Evolutionary conservation across 2,888 invertebrate species (phyloP).

Genomic region (Dione vanillae): DNA sequence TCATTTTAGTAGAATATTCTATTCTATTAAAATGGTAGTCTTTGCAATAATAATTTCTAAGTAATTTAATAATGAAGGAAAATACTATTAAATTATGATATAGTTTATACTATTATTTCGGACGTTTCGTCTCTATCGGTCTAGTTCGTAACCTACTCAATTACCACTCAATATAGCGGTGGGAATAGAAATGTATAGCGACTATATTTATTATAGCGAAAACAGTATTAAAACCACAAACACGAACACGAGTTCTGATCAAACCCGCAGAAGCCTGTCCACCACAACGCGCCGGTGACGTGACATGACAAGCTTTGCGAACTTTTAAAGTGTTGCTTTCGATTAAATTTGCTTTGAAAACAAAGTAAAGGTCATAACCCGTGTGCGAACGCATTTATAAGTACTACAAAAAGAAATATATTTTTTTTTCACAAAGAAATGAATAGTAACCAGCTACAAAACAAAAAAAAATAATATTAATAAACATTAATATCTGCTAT

Average conservation of each 20-base stretch:
- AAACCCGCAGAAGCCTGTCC: slow-evolving; percentile 25
- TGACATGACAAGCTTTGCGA: slow-evolving; percentile 38
- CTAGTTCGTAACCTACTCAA: no score
- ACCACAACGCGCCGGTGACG: slow-evolving; percentile 34
- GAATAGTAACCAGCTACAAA: no score
- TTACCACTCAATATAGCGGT: no score
- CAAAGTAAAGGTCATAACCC: not conserved
- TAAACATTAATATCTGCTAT: no score
- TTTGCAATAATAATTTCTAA: slow-evolving; percentile 4
- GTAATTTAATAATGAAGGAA: not conserved
- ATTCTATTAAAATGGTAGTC: slow-evolving; percentile 20
- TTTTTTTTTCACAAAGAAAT: no score
- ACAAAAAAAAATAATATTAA: no score
- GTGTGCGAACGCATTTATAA: not conserved
- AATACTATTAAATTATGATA: no score
- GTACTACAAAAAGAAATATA: no score
- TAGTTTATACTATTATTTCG: no score
- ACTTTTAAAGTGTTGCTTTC: slow-evolving; percentile 33
- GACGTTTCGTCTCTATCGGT: no score
- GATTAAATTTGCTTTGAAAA: slow-evolving; percentile 24
- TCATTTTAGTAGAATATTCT: slow-evolving; percentile 2
- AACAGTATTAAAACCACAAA: slow-evolving; percentile 26
- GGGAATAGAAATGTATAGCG: no score
- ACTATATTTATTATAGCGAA: not conserved
- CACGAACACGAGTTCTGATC: slow-evolving; percentile 31